phyloP scores from a whole-genome alignment of 2,888 invertebrate species.

The Drosophila monieri region DNA sequence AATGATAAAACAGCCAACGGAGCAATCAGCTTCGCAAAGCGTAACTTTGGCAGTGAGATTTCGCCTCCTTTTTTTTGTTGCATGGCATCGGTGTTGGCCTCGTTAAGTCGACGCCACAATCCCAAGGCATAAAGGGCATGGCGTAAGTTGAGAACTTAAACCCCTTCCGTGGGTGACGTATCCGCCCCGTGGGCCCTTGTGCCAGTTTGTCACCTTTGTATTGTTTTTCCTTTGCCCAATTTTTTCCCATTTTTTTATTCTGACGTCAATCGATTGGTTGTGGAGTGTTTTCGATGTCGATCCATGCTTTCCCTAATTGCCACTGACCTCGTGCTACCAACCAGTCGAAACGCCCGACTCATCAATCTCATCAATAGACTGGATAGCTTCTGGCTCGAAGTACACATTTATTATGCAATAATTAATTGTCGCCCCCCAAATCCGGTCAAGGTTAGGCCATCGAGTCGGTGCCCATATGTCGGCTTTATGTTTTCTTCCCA shows the following conservation, averaged over 20 bases:
- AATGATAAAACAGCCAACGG: conserved; percentile 56
- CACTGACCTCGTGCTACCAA: not conserved
- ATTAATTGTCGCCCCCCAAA: conserved; percentile 49
- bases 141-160: conserved; percentile 46
- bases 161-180: conserved; percentile 37
- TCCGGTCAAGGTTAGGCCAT: conserved; percentile 39
- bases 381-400: conserved; percentile 10
- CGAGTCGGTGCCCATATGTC: conserved; percentile 11
- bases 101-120: conserved; percentile 21
- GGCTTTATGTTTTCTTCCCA: conserved; percentile 20
- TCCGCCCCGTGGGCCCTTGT: conserved; percentile 36
- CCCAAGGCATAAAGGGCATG: conserved; percentile 25
- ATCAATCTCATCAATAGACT: conserved; percentile 48
- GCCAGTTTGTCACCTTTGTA: conserved; percentile 26
- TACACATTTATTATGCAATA: conserved; percentile 69
- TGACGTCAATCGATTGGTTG: conserved; percentile 78
- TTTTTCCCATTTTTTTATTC: conserved; percentile 14
- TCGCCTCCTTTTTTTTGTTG: not conserved
- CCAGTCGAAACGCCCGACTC: conserved; percentile 31
- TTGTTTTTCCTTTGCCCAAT: conserved; percentile 20
- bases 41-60: conserved; percentile 46
- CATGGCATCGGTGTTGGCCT: not conserved
- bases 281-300: conserved; percentile 22
- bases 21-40: conserved; percentile 42
- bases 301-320: conserved; percentile 49